Conservation (phyloP, 2,113 vertebrate species). For the Cyrtonyx montezumae region DNA sequence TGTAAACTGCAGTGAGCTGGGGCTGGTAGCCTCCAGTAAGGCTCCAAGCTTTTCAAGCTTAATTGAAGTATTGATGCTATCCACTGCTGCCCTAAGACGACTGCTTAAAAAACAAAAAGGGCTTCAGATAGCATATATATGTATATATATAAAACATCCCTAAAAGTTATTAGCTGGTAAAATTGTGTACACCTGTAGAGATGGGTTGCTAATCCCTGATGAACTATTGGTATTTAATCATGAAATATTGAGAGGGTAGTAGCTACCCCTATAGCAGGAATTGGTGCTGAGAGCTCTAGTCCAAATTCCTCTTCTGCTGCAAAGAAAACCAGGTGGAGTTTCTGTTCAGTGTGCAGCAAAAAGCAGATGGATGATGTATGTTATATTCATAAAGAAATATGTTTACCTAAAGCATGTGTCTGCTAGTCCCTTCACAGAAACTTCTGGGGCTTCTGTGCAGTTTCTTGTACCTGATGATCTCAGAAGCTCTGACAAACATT, state of each 20-base stretch:
- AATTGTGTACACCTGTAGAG: accelerated
- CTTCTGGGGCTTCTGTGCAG: background rate
- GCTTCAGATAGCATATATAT: background rate
- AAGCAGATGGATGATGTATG: background rate
- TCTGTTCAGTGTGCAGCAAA: background rate
- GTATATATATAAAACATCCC: background rate
- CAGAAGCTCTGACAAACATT: background rate
- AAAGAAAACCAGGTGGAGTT: background rate
- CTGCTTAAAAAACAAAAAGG: background rate
- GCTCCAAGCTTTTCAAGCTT: background rate
- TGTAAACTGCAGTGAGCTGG: background rate
- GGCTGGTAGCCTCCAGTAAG: background rate
- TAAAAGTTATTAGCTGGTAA: background rate
- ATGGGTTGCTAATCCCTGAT: background rate
- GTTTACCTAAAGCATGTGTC: background rate
- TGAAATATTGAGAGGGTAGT: background rate
- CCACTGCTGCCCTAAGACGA: background rate
- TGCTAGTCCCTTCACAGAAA: background rate
- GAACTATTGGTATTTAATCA: background rate
- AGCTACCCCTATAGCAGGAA: background rate
- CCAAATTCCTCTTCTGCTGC: background rate
- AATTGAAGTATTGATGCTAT: background rate
- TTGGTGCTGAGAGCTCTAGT: background rate
- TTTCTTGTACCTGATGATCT: background rate
- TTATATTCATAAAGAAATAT: background rate